A percentile compares a stretch with the other conserved stretches of the same genome.
phyloP scores from a whole-genome alignment of 2,797 vertebrate species.

The Hippopotamyrus pictus region DNA sequence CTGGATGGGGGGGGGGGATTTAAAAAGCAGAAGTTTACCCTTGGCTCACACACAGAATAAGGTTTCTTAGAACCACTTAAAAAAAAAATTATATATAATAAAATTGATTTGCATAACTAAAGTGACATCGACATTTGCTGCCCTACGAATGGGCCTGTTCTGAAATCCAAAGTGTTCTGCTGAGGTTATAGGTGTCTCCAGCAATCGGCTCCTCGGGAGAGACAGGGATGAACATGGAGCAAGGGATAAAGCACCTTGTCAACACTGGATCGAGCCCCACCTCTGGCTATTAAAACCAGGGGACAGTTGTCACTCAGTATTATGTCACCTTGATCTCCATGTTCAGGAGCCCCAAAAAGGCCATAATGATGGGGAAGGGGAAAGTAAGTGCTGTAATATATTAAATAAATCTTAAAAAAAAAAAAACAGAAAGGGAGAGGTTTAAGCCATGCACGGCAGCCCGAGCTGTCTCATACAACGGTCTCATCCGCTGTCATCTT shows the following conservation, averaged over 20 bases:
- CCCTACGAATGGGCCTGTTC: neutral
- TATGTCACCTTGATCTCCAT: neutral
- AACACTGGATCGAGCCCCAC: neutral
- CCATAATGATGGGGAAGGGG: neutral
- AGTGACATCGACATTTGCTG: neutral
- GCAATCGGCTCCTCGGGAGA: neutral
- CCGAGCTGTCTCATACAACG: constrained; percentile 69
- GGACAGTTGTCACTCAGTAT: neutral
- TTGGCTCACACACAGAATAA: neutral
- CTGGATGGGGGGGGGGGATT: neutral
- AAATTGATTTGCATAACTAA: neutral
- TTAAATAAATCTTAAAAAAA: neutral
- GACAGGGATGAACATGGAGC: neutral
- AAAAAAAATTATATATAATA: neutral
- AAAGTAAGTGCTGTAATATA: neutral
- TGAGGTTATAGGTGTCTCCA: neutral
- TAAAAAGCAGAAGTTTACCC: neutral
- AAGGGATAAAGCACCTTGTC: neutral
- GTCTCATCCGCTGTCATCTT: constrained; percentile 82
- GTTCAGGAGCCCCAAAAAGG: neutral
- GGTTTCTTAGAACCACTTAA: neutral
- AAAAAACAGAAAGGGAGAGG: neutral
- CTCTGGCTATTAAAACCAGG: neutral
- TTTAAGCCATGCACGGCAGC: neutral
- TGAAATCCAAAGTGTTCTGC: neutral